Conservation (phyloP, 1,140 invertebrate species). For the Temnothorax nylanderi region DNA sequence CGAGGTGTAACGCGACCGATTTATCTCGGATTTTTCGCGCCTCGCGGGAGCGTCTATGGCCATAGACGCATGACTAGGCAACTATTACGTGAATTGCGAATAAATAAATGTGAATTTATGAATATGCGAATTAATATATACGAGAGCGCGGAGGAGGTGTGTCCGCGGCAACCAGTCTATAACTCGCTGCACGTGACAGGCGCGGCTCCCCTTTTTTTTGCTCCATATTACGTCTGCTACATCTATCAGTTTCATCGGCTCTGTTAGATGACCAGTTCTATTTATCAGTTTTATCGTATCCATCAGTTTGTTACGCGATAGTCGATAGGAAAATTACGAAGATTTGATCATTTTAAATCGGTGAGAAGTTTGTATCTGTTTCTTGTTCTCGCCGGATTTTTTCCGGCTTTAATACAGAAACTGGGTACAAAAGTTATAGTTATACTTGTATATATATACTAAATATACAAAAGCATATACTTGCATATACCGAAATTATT, state of each 20-base stretch:
- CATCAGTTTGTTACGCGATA: neutral
- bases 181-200: neutral
- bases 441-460: no score
- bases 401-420: no score
- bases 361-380: neutral
- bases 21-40: neutral
- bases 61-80: neutral
- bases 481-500: no score
- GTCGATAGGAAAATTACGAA: neutral
- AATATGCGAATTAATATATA: neutral
- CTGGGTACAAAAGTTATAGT: no score
- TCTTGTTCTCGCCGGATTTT: neutral
- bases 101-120: neutral
- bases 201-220: neutral
- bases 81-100: slow-evolving; percentile 4
- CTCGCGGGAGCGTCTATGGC: no score
- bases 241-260: neutral
- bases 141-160: neutral
- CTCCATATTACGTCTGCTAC: neutral
- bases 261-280: neutral
- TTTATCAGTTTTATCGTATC: neutral
- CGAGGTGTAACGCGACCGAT: neutral
- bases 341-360: neutral
- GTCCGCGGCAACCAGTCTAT: slow-evolving; percentile 12
- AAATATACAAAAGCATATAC: no score